Base-by-base conservation (phyloP, 2,888 invertebrate species). In the Sinohyriopsis cumingii region DNA sequence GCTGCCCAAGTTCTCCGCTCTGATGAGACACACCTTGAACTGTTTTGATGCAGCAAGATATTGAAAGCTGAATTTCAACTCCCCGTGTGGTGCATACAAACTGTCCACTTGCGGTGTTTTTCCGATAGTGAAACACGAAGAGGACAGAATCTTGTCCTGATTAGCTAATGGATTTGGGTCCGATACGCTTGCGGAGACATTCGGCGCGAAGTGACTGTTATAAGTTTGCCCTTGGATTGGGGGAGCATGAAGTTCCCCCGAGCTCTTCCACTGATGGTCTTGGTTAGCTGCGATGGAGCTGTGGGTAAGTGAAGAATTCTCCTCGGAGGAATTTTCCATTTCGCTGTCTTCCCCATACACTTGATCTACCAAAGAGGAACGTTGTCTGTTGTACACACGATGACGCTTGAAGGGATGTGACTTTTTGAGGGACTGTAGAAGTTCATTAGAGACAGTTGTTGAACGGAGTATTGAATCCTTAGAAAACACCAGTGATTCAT, bases 11-110 rank as follows among this genome's bases (percentile, higher is more conserved):
- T 85, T 86, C 67, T 88, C 88, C 0, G 86, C 88, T 64, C 82
- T 82, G n/a, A 88, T 82, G 2, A 89, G 65, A 22, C 79, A 76
- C n/a, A 91, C 88, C 63, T 90, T 87, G 3, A 91, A 84, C n/a
- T 90, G 84, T 72, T 87, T 88, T 22, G 89, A 82, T 19, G 89
- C 87, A 9, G 90, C 89, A 56, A 90, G 85, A 71, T 89, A 90
- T 70, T 90, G 90, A 64, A 91, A 84, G 19, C 90, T 86, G 75
- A 90, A 89, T 73, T 87, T 84, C 0, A 88, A 69, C 65, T 86
- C 84, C 0, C 87, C 88, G n/a, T 84, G 72, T 64, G 85, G 82
- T 5, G 87, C 80, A 53, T 73, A 71, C 22, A 73, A 24, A 33
- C 73, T 71, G 55, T 71, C 69, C 5, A 45, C 45, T 45, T 15